phyloP scores from a whole-genome alignment of 2,113 vertebrate species.

The Muntiacus muntjak region DNA sequence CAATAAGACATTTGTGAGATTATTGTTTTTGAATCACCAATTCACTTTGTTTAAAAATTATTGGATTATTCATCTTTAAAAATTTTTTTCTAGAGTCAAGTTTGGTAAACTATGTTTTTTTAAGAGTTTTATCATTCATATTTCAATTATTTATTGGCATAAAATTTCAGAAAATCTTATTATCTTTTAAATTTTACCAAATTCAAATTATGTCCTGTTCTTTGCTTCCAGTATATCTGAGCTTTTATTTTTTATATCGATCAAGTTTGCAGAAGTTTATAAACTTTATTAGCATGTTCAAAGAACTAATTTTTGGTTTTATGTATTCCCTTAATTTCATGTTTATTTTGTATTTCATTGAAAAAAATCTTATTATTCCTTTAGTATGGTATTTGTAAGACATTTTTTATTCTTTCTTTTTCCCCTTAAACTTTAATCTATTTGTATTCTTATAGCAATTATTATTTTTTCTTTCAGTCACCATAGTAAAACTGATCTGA shows the following conservation, averaged over 20 bases:
- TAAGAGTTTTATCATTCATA: neutral
- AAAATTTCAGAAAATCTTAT: neutral
- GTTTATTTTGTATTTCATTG: neutral
- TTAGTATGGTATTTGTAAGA: neutral
- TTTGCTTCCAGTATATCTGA: neutral
- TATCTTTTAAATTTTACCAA: neutral
- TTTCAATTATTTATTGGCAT: neutral
- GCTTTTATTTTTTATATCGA: neutral
- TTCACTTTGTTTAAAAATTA: neutral
- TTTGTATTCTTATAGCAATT: neutral
- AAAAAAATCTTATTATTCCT: neutral
- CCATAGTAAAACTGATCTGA: neutral
- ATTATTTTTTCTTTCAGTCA: neutral
- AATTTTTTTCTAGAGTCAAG: neutral
- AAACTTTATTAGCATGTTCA: neutral
- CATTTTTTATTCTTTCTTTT: neutral
- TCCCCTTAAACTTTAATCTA: neutral
- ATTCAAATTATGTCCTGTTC: neutral
- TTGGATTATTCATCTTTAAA: neutral
- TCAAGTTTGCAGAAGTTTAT: neutral
- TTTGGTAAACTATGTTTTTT: neutral
- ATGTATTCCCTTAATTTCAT: neutral
- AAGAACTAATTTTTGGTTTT: constrained; percentile 2
- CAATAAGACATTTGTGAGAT: neutral
- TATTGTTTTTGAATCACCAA: neutral